phyloP scores from a whole-genome alignment of 2,888 invertebrate genomes.

The Pristionchus japonicus region DNA sequence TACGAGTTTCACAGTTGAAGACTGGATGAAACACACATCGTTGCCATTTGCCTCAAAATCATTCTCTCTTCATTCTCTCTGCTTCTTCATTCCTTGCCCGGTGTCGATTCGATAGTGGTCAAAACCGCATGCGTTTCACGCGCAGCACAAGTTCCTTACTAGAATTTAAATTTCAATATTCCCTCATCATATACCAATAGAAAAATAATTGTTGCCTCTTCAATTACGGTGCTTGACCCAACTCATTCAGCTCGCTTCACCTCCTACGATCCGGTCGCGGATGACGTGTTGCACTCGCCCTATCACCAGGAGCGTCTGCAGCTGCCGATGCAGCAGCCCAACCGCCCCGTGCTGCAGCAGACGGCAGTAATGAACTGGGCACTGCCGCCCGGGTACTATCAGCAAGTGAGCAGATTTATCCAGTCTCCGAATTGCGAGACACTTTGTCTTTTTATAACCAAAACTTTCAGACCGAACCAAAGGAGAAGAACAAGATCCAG shows the following conservation, averaged over 20 bases:
- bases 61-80: no score
- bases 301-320: background rate
- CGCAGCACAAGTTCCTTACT: no score
- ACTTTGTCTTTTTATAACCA: no score
- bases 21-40: no score
- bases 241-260: background rate
- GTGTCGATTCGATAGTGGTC: no score
- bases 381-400: slow-evolving; percentile 7
- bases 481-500: background rate
- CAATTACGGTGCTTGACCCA: no score
- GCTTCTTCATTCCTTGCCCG: no score
- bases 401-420: background rate
- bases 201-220: no score
- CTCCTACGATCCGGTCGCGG: slow-evolving; percentile 8
- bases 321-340: background rate
- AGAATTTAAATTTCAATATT: no score
- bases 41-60: no score
- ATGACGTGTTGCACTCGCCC: background rate
- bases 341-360: slow-evolving; percentile 38
- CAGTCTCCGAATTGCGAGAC: background rate
- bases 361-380: slow-evolving; percentile 25
- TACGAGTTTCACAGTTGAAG: no score
- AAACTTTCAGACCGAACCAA: background rate
- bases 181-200: no score
- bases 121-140: background rate